Evolutionary conservation across 2,888 invertebrate genomes (phyloP), one percentile per base, ranked within the genome.

Genomic region (Teinopalpus imperialis): DNA sequence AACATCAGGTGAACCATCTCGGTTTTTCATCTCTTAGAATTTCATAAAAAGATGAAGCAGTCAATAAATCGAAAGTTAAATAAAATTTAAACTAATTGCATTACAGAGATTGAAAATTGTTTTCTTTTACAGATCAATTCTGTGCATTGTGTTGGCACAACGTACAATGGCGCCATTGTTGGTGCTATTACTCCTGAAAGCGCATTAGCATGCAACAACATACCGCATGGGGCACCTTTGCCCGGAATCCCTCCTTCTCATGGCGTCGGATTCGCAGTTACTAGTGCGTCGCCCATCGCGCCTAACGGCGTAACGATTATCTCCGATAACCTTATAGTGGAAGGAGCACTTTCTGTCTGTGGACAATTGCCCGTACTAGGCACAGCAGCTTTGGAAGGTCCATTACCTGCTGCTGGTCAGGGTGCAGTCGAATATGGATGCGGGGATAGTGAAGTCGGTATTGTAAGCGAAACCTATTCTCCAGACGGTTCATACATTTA

Each of bases 301-400:
- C 69, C 74, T 0, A 63, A 54, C 16, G 71, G 69, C 1, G 51
- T 76, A 1, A 53, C 53, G 1, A 54, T 74, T 0, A 43, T 61
- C 1, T 64, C 72, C 5, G 74, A 74, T 18, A 65, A 67, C 26
- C 50, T 61, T 9, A 56, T 73, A 0, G 49, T 56, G 1, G 66
- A 69, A 36, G 74, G 74, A 0, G 49, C 57, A 2, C 35, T 74
- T 8, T 49, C 55, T 2, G 63, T 70, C 0, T 52, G 49, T 31
- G 74, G 74, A 0, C 49, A 68, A 24, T 41, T 74, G 10, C 74
- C 74, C 0, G 56, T 61, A 61, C 21, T 74, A 3, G 68, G 67
- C 1, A 63, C 72, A 2, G 70, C 71, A 0, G 63, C 61, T 24
- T 46, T 69, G 2, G 66, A 67, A 34, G 69, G 70, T 0, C 43